These are phyloP conservation scores for Desmophyllum pertusum DNA, from an alignment of 92 coral and sea anemone genomes.

Conservation along the genomic window DNA sequence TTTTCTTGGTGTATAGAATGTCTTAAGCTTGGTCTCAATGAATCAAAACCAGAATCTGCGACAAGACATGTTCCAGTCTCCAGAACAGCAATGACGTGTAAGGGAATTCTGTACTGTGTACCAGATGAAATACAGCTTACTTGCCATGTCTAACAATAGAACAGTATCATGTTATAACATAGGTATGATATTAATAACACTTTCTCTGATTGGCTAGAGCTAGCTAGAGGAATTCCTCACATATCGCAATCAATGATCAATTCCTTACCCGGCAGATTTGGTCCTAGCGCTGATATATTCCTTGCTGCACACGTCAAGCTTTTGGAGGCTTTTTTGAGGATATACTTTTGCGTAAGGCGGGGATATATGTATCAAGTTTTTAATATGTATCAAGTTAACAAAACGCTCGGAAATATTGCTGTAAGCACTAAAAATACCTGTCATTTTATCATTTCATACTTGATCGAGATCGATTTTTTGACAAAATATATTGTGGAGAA, in stretches of 20 bases:
- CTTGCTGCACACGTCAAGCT: no score
- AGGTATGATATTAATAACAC: background rate
- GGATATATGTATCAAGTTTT: no score
- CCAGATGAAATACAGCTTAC: constrained; percentile 86
- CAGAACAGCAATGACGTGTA: constrained; percentile 85
- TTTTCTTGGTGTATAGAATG: constrained; percentile 91
- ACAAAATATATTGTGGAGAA: no score
- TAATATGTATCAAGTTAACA: no score
- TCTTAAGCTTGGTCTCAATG: constrained; percentile 83
- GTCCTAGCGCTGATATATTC: no score
- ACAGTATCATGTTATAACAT: background rate
- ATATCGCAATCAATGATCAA: background rate
- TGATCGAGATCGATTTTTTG: no score
- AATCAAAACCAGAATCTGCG: constrained; percentile 94
- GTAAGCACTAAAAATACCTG: no score
- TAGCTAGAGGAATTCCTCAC: background rate
- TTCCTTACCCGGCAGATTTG: no score
- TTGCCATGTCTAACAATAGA: constrained; percentile 61
- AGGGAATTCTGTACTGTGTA: constrained; percentile 94
- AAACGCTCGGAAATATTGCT: no score
- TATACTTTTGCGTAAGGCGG: no score
- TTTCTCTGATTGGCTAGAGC: background rate
- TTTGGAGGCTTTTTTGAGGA: no score
- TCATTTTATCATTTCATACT: no score
- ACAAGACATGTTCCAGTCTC: constrained; percentile 97